Evolutionary conservation across 2,888 invertebrate genomes (phyloP), one percentile per base, ranked within the genome.

Genomic region (Agriotes lineatus): DNA sequence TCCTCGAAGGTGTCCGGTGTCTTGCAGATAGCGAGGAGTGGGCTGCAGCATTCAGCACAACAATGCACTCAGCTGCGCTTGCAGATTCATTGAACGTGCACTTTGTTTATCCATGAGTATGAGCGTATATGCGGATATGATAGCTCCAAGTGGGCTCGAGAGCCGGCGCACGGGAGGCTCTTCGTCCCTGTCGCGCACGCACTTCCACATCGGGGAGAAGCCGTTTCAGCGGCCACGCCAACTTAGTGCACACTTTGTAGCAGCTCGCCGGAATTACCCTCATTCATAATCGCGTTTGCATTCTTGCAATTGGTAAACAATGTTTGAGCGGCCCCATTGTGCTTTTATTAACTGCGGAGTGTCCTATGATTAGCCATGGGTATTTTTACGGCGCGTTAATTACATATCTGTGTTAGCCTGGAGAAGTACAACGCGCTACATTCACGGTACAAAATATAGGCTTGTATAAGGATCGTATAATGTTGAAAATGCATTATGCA

Each of bases 1-100:
- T 69, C 63, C 60, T 44, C 57, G 68, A 72, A 68, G 60, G 63
- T 65, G 68, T 60, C 70, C 63, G 66, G 67, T 70, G 39, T 66
- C 59, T 58, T 66, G 50, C 39, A 70, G 72, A 70, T 68, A 70
- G 37, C 66, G 12, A 54, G 52, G 67, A 45, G 72, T 70, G 60
- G 58, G 68, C 35, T 58, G 60, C 60, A 59, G 52, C 56, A 59
- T 58, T 72, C 66, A 70, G 72, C 70, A 61, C 44, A 67, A 70
- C 67, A 65, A 65, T 61, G 61, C 22, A 45, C 58, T 60, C 62
- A 68, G 68, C 69, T 68, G 68, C 66, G 50, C 61, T 67, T 68
- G 59, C 61, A 65, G 64, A 60, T 68, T 71, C 71, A 68, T 65
- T 71, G 54, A 71, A 61, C 52, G 42, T 25, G 58, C 57, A 65